Evolutionary conservation across 2,888 invertebrate species (phyloP).

Genomic region (Pecten maximus): DNA sequence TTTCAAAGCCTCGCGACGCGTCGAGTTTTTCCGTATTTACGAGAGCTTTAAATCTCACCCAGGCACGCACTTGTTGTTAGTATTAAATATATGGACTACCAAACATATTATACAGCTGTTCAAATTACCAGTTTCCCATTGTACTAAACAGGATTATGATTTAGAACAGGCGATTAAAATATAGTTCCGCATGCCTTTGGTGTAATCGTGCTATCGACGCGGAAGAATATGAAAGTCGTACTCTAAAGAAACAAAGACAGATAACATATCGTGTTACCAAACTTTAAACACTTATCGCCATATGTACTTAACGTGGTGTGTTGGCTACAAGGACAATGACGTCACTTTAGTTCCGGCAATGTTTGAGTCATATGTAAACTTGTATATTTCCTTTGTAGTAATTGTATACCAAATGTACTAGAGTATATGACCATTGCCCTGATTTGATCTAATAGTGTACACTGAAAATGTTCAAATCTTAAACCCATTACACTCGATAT

Average conservation of each 20-base stretch:
- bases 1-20: not conserved
- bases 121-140: conserved; percentile 22
- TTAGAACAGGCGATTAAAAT: not conserved
- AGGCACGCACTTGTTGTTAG: not conserved
- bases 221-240: conserved; percentile 14
- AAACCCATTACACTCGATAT: not conserved
- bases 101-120: not conserved
- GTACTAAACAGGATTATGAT: not conserved
- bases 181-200: conserved; percentile 19
- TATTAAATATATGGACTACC: not conserved
- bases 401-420: not conserved
- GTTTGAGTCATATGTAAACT: not conserved
- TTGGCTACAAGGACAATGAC: not conserved
- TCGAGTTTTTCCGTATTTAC: not conserved
- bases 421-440: not conserved
- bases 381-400: not conserved
- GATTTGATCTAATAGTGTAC: not conserved
- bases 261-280: not conserved
- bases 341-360: not conserved
- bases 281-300: not conserved
- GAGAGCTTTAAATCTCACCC: not conserved
- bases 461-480: not conserved
- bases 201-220: not conserved
- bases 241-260: not conserved
- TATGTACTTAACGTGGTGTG: not conserved